These are phyloP conservation scores for Drosophila repletoides DNA, from an alignment of 1,140 invertebrate species.

Conservation along the genomic window DNA sequence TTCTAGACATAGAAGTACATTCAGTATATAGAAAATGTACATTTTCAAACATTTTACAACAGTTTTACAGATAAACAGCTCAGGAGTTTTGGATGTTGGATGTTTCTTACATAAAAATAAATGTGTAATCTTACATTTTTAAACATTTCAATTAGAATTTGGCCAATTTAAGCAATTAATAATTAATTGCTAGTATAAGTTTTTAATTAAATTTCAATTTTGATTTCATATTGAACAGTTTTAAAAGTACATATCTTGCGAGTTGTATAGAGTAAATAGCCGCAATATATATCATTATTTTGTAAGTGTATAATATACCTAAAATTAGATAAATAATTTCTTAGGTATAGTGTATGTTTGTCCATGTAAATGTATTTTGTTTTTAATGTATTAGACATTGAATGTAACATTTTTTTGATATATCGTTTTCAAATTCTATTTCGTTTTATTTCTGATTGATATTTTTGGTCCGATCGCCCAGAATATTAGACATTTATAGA, in stretches of 20 bases:
- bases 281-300: conserved; percentile 14
- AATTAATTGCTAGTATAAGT: conserved; percentile 26
- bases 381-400: conserved; percentile 43
- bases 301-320: conserved; percentile 14
- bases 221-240: conserved; percentile 44
- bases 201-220: conserved; percentile 30
- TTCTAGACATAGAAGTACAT: conserved; percentile 52
- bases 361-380: conserved; percentile 17
- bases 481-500: conserved; percentile 69
- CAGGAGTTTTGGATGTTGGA: conserved; percentile 39
- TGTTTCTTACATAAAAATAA: conserved; percentile 12
- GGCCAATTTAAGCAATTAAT: conserved; percentile 68
- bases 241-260: conserved; percentile 17
- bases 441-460: conserved; percentile 40
- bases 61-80: conserved; percentile 65
- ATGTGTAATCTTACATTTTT: conserved; percentile 16
- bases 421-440: conserved; percentile 33
- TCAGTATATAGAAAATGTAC: conserved; percentile 46
- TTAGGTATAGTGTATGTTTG: background rate
- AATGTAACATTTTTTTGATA: conserved; percentile 49
- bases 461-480: conserved; percentile 67
- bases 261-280: conserved; percentile 28
- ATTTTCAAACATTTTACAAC: conserved; percentile 67
- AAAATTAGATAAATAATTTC: conserved; percentile 19
- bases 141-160: conserved; percentile 17